phyloP scores from a whole-genome alignment of 2,888 invertebrate species.

The Hartigia nigra region DNA sequence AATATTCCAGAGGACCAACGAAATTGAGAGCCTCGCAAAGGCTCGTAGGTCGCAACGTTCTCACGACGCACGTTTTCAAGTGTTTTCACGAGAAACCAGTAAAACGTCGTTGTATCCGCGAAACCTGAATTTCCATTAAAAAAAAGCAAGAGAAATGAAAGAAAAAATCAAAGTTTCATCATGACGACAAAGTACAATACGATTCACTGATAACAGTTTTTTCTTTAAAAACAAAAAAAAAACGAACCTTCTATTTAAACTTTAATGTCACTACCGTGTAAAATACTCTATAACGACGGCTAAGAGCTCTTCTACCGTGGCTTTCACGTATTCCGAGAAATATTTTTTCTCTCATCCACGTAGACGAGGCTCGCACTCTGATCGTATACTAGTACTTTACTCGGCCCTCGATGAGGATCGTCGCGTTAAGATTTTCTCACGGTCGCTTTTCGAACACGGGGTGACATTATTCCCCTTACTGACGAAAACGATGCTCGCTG shows the following conservation, averaged over 20 bases:
- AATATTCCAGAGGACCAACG: neutral
- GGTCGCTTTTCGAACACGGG: slow-evolving; percentile 52
- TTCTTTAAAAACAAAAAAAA: neutral
- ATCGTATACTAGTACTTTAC: slow-evolving; percentile 11
- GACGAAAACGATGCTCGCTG: slow-evolving; percentile 57
- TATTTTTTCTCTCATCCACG: neutral
- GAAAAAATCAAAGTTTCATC: slow-evolving; percentile 10
- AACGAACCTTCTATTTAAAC: neutral
- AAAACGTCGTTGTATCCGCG: slow-evolving; percentile 5
- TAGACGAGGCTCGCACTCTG: slow-evolving; percentile 8
- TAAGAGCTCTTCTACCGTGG: neutral
- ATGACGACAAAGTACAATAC: neutral
- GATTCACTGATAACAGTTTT: neutral
- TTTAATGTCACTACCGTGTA: slow-evolving; percentile 5
- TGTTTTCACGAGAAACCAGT: slow-evolving; percentile 1
- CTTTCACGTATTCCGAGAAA: neutral
- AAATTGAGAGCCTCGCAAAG: too few species aligned
- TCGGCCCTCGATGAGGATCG: slow-evolving; percentile 4
- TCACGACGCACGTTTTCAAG: neutral
- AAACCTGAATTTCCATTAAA: neutral
- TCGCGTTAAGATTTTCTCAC: slow-evolving; percentile 40
- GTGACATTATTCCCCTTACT: slow-evolving; percentile 50
- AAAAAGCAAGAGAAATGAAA: slow-evolving; percentile 2
- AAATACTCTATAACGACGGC: slow-evolving; percentile 6
- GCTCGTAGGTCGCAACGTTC: neutral